These are phyloP conservation scores for Cheilosia vulpina DNA, from an alignment of 2,888 invertebrate genomes.

Conservation along the genomic window DNA sequence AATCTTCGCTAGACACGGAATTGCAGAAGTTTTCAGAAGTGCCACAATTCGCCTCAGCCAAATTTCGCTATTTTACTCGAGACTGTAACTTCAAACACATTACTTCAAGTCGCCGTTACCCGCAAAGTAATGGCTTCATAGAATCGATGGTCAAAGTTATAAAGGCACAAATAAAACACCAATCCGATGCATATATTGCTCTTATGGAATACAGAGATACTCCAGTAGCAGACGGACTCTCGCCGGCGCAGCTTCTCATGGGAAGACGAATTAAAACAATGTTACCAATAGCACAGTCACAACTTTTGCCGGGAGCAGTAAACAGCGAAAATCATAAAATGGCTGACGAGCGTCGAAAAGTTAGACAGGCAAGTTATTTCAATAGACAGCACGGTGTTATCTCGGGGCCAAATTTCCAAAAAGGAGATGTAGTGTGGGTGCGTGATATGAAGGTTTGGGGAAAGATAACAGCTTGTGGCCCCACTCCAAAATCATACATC, in stretches of 20 bases:
- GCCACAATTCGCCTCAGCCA: slow-evolving; percentile 4
- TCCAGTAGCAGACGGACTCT: slow-evolving; percentile 26
- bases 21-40: slow-evolving; percentile 2
- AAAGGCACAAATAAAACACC: slow-evolving; percentile 6
- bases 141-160: slow-evolving; percentile 3
- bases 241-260: slow-evolving; percentile 40
- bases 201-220: slow-evolving; percentile 25
- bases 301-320: not conserved
- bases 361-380: slow-evolving; percentile 1
- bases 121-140: slow-evolving; percentile 20
- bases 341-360: not conserved
- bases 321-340: slow-evolving; percentile 3
- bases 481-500: slow-evolving; percentile 4
- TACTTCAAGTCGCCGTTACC: slow-evolving; percentile 7
- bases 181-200: not conserved
- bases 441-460: slow-evolving; percentile 8
- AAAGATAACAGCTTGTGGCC: not conserved
- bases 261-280: slow-evolving; percentile 16
- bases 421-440: slow-evolving; percentile 13
- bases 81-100: slow-evolving; percentile 18
- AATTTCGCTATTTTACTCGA: slow-evolving; percentile 11
- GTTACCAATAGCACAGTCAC: not conserved
- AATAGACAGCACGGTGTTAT: slow-evolving; percentile 12
- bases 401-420: slow-evolving; percentile 6
- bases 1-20: slow-evolving; percentile 13